Percentiles rank a stretch among this genome's conserved stretches.
phyloP scores from a whole-genome alignment of 2,797 vertebrate species.

The Catharus ustulatus region DNA sequence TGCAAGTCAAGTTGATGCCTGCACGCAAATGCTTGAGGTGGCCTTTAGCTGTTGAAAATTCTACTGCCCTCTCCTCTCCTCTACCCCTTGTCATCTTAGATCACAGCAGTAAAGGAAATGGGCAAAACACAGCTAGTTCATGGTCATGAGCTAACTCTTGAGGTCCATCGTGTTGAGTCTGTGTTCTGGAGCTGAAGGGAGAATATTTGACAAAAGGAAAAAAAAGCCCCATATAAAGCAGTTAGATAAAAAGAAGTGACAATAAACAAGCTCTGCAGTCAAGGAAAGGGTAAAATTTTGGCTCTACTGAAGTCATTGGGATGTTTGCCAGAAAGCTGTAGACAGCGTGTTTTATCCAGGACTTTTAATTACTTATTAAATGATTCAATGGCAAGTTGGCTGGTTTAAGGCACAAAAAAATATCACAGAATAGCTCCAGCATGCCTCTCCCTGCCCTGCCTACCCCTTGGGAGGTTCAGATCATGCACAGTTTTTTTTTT shows the following conservation, averaged over 20 bases:
- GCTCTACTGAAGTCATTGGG: not conserved
- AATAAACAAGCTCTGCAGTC: conserved; percentile 21
- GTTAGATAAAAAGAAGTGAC: not conserved
- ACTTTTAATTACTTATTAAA: conserved; percentile 64
- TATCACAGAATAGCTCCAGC: not conserved
- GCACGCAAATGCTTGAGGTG: not conserved
- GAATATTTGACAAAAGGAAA: not conserved
- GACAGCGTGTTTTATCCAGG: conserved; percentile 35
- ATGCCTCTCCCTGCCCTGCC: conserved; percentile 31
- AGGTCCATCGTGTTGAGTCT: not conserved
- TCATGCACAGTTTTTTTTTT: not conserved
- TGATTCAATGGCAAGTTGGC: conserved; percentile 49
- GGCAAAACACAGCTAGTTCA: not conserved
- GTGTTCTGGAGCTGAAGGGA: not conserved
- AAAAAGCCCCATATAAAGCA: not conserved
- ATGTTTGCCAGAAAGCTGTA: conserved; percentile 45
- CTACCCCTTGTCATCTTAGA: not conserved
- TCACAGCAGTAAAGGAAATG: not conserved
- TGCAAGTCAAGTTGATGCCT: not conserved
- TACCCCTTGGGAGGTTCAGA: conserved; percentile 27
- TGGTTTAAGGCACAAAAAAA: not conserved
- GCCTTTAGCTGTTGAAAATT: not conserved
- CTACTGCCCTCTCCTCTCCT: not conserved
- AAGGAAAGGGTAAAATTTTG: conserved; percentile 51
- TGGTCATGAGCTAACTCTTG: not conserved